Conservation (phyloP, 1,140 invertebrate species). For the Drosophila nigromelanica region DNA sequence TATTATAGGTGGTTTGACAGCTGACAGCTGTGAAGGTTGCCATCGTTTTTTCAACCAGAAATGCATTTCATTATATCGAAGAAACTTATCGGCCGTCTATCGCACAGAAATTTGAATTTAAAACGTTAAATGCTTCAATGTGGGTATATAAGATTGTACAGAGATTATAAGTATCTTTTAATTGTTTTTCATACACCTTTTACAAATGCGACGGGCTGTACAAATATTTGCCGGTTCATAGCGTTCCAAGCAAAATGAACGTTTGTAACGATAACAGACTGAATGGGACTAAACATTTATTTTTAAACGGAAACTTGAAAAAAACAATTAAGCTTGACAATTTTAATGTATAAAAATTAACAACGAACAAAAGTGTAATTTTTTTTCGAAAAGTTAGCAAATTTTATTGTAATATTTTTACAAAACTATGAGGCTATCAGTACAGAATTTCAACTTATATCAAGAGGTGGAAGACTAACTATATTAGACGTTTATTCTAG, state of each 20-base stretch:
- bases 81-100: background rate
- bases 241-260: background rate
- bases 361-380: background rate
- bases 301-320: too few species aligned
- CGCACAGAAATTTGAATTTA: background rate
- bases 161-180: too few species aligned
- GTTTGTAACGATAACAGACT: background rate
- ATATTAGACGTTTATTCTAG: constrained; percentile 12
- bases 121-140: background rate
- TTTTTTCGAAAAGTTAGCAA: constrained; percentile 27
- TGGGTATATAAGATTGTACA: background rate
- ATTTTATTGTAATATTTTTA: constrained; percentile 64
- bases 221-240: background rate
- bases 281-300: background rate
- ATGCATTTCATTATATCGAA: constrained; percentile 24
- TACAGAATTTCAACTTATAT: constrained; percentile 66
- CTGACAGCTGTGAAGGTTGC: constrained; percentile 63
- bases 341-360: background rate
- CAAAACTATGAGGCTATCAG: constrained; percentile 70
- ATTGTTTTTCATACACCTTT: background rate
- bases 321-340: too few species aligned
- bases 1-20: constrained; percentile 56
- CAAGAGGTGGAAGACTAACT: constrained; percentile 70
- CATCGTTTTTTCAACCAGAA: constrained; percentile 29
- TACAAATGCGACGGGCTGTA: background rate